Percentiles rank a stretch among this genome's conserved stretches.
Conservation (phyloP, 2,113 vertebrate genomes). For the Oncorhynchus kisutch region DNA sequence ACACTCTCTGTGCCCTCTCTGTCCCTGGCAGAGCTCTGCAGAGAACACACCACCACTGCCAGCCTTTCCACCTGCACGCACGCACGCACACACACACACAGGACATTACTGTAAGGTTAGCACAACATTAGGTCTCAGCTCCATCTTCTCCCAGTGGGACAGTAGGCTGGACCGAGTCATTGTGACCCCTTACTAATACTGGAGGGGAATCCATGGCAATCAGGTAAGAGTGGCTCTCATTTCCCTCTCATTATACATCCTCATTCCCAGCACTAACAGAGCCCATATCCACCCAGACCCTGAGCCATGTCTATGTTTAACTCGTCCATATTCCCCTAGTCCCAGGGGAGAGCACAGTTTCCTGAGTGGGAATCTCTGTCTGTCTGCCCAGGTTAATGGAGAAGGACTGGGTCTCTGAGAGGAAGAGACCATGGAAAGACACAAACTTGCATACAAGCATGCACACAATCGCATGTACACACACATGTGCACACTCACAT, state of each 20-base stretch:
- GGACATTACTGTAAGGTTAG: not conserved
- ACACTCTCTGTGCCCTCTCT: slow-evolving; percentile 9
- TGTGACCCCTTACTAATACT: slow-evolving; percentile 17
- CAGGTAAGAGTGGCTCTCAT: slow-evolving; percentile 9
- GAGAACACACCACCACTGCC: slow-evolving; percentile 19
- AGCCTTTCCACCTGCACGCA: slow-evolving; percentile 42
- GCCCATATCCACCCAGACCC: not conserved
- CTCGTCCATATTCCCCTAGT: slow-evolving; percentile 15
- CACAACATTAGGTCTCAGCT: not conserved
- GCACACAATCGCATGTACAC: not conserved
- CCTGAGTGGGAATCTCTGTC: slow-evolving; percentile 13
- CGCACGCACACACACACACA: not conserved
- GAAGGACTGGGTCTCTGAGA: not conserved
- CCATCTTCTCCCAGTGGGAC: not conserved
- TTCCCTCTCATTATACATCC: slow-evolving; percentile 19
- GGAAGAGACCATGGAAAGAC: not conserved
- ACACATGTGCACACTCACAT: not conserved
- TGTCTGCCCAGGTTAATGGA: slow-evolving; percentile 30
- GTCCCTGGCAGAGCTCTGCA: slow-evolving; percentile 11
- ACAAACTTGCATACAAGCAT: not conserved
- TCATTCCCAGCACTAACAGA: slow-evolving; percentile 7
- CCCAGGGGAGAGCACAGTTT: slow-evolving; percentile 13
- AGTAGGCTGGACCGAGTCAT: not conserved
- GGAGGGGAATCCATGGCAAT: slow-evolving; percentile 23
- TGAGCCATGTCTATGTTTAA: slow-evolving; percentile 22